Base-by-base conservation (phyloP, 2,888 invertebrate species). In the Scaptomyza polygonia region DNA sequence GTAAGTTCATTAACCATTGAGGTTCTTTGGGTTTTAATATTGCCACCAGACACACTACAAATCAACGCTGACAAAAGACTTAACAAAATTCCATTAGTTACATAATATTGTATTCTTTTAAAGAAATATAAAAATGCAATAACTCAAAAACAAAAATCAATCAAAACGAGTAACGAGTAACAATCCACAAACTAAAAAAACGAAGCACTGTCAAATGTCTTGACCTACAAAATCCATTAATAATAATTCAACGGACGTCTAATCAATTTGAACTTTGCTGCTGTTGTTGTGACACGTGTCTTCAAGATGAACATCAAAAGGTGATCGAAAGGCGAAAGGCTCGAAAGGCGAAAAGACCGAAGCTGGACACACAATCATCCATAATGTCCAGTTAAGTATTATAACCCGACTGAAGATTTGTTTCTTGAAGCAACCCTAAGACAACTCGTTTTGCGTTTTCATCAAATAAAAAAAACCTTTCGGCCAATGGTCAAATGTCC, bases 401-500 rank as follows among this genome's bases (percentile, higher is more conserved):
- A 21, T n/a, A n/a, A n/a, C 45, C 48, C 21, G 14, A 14, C 21
- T 29, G 18, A 32, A 43, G 44, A 53, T 43, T 12, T 56, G 30
- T 44, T 47, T 39, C 71, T 69, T 34, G 25, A 43, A 72, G 21
- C 78, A 64, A 73, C 86, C 84, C 84, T 42, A 51, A 62, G 61
- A 58, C 11, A 84, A 79, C 76, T 47, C 51, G 82, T 85, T 84
- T 47, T 11, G 30, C 72, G 75, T 69, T 72, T 69, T 72, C 63
- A 66, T 70, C 59, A 66, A 55, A 16, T 30, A 48, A 47, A 66
- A 55, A 16, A 30, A 48, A 47, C 34, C 34, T 57, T 57, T 54
- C 63, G 67, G 11, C 63, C 72, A 77, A 44, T 84, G 89, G 89
- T 88, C 89, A 79, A 78, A 66, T 72, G 72, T 67, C 56, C 61